Conservation (phyloP, 2,113 vertebrate species). For the Leucopternis melanops region DNA sequence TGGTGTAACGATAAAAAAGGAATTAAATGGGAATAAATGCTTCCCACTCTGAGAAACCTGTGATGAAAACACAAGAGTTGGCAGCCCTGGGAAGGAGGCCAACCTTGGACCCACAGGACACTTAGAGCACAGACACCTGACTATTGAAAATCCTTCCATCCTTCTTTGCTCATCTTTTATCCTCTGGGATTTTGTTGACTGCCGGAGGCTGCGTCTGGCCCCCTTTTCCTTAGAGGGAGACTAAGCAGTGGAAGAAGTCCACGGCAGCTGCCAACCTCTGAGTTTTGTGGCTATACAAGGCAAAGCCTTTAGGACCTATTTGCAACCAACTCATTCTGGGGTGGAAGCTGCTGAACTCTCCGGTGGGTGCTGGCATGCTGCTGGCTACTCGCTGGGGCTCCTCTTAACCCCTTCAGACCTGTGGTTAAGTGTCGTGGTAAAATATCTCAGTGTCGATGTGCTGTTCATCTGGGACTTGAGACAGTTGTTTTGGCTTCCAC, state of each 20-base stretch:
- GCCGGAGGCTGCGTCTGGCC: neutral
- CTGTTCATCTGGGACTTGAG: neutral
- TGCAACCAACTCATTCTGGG: neutral
- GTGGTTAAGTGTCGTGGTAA: no score
- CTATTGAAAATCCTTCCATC: neutral
- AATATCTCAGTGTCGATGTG: neutral
- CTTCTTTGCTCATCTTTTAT: neutral
- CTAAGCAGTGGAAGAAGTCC: neutral
- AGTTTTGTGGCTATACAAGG: neutral
- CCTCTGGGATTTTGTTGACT: neutral
- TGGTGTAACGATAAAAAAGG: neutral
- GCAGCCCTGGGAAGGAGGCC: neutral
- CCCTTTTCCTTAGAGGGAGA: neutral
- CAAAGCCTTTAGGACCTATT: neutral
- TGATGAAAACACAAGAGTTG: neutral
- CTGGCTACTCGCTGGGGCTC: neutral
- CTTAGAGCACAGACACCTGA: neutral
- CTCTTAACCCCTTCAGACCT: neutral
- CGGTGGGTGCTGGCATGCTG: neutral
- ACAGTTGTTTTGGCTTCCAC: neutral
- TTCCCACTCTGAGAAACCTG: neutral
- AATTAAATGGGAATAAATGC: neutral
- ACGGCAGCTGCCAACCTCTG: neutral
- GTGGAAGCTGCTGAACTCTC: neutral
- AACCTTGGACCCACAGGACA: accelerated